A percentile compares a stretch with the other conserved stretches of the same genome.
phyloP scores from a whole-genome alignment of 2,113 vertebrate species.

The Leptosomus discolor region DNA sequence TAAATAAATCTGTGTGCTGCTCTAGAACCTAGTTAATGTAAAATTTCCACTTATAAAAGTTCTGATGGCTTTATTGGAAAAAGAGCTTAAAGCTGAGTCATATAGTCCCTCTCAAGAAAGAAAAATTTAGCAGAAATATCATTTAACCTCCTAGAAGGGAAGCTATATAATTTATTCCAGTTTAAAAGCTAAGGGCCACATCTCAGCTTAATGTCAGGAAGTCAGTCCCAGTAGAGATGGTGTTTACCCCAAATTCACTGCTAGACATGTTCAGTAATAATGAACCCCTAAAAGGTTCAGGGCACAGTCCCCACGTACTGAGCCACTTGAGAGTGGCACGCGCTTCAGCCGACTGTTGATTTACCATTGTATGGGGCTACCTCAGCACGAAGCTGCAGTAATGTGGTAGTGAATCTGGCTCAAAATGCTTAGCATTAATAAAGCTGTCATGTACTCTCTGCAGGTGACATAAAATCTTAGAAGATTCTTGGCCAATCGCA shows the following conservation, averaged over 20 bases:
- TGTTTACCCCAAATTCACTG: neutral
- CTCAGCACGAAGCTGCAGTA: neutral
- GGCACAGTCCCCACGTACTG: neutral
- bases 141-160: neutral
- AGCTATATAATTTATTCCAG: neutral
- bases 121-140: neutral
- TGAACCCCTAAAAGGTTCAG: neutral
- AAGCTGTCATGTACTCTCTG: slow-evolving; percentile 12
- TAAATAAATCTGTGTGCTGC: neutral
- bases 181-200: neutral
- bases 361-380: accelerated
- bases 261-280: accelerated
- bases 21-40: neutral
- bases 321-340: neutral
- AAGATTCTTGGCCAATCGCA: neutral
- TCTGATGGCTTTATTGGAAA: neutral
- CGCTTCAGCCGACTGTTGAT: neutral
- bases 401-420: neutral
- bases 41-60: neutral
- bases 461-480: neutral
- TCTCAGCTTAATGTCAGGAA: neutral
- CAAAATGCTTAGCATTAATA: neutral
- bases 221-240: neutral
- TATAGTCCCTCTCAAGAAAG: neutral
- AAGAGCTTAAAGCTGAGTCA: neutral